Base-by-base conservation (phyloP, 2,797 vertebrate species). In the Argentina silus region DNA sequence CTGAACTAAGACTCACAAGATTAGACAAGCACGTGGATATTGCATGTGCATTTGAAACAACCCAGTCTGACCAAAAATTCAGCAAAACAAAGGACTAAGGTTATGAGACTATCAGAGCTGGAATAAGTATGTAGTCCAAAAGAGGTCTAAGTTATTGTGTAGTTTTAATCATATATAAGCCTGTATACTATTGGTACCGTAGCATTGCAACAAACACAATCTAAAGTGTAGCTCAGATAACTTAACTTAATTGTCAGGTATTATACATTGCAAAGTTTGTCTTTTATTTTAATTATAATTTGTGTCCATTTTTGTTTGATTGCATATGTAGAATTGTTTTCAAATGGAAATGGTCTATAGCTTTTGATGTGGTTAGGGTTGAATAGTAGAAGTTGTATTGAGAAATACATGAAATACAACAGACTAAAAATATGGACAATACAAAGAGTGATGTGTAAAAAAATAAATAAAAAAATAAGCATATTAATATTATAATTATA, bases 281-380 rank as follows among this genome's bases (percentile, higher is more conserved):
- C 14, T 81, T 78, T 19, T 67, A 77, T 84, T 87, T 86, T 14
- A 57, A 76, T 77, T 79, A 81, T 87, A 64, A 66, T 76, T 81
- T 84, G 80, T 85, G 81, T 79, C 87, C 66, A 59, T 78, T 75
- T 70, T 75, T 70, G 19, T 87, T 87, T 87, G 72, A 85, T 69
- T 56, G 51, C 67, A 55, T 68, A 68, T 68, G 51, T 27, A 77
- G 80, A 82, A 78, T 79, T 86, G 57, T 87, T 89, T 89, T 86
- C 77, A 85, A 78, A 89, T 84, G 75, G 48, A 67, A 42, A 78
- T 36, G 27, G 27, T 83, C 53, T 83, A 2, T 71, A 83, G 71
- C 59, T 85, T 89, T 83, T 82, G 74, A 75, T 80, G 75, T 77
- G 78, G 80, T 72, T 21, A 71, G 67, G 78, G 78, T 88, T 73